Evolutionary conservation across 2,797 vertebrate species (phyloP), one percentile per base, ranked within the genome.

Genomic region (Sebastes cheni): DNA sequence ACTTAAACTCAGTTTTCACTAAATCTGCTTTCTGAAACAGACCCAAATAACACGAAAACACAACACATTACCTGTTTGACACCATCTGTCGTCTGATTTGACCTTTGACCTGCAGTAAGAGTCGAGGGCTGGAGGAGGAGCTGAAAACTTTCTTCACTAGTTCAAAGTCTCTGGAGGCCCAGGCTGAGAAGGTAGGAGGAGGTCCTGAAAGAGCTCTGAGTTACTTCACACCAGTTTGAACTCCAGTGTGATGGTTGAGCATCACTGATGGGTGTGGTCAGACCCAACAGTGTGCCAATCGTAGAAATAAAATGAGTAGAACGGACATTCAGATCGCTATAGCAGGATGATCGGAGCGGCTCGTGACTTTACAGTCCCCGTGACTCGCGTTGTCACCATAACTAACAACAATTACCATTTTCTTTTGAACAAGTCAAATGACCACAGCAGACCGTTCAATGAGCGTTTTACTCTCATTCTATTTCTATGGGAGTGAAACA

Each of bases 151-250:
- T 98, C 95, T 97, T 96, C 94, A 97, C 97, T 95, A 96, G 97
- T 94, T 94, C 98, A 95, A 99, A 97, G 95, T 98, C 97, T 89
- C 96, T 98, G 97, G 97, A 98, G 94, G 97, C 97, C 95, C 97
- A 97, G 95, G 93, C 97, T 86, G 97, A 98, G 93, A 99, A 99
- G 97, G 97, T 98, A 98, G 95, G 97, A 68, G 66, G 75, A 11
- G 16, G 16, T 58, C 23, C 50, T 52, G 16, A 52, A 52, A 20
- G 32, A 64, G 61, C 50, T 54, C 20, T 54, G 50, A 54, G 3
- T 22, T 54, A n/a, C 20, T 22, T 54, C 20, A 54, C 50, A 54
- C 50, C 56, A 27, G 25, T 58, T 16, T 27, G 56, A 50, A 20
- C 42, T 20, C 42, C 7, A 4, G 9, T 52, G 50, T 30, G 27